A percentile compares a stretch with the other conserved stretches of the same genome.
Conservation (phyloP, 2,113 vertebrate genomes). For the Nycticorax nycticorax region DNA sequence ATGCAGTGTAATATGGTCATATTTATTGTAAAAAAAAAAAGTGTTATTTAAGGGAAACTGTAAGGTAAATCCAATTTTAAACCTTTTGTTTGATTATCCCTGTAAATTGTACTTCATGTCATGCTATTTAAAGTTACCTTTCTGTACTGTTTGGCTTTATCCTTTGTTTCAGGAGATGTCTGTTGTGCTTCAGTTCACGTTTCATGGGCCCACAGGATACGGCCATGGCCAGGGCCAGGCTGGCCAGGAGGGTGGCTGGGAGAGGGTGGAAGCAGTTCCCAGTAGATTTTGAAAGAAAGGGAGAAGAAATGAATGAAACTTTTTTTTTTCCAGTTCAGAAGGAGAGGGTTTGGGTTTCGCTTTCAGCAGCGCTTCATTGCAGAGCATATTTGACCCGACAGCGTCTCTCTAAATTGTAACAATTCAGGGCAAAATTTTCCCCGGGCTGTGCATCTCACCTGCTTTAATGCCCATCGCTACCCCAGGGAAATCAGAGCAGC, state of each 20-base stretch:
- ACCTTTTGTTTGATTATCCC: background rate
- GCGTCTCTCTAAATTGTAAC: background rate
- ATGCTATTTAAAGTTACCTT: background rate
- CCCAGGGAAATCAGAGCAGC: background rate
- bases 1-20: background rate
- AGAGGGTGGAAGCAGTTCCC: background rate
- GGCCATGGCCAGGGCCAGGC: background rate
- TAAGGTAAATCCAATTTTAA: background rate
- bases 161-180: background rate
- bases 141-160: background rate
- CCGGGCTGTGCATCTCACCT: background rate
- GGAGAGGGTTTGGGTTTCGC: background rate
- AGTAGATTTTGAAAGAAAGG: background rate
- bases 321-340: background rate
- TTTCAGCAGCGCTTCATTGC: background rate
- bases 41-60: background rate
- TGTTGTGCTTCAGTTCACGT: background rate
- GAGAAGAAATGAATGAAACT: background rate
- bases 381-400: background rate
- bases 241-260: rapidly evolving
- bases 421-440: background rate
- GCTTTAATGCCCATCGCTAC: background rate
- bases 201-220: background rate
- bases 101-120: background rate
- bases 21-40: background rate